Base-by-base conservation (phyloP, 2,113 vertebrate genomes). In the Neoarius graeffei region DNA sequence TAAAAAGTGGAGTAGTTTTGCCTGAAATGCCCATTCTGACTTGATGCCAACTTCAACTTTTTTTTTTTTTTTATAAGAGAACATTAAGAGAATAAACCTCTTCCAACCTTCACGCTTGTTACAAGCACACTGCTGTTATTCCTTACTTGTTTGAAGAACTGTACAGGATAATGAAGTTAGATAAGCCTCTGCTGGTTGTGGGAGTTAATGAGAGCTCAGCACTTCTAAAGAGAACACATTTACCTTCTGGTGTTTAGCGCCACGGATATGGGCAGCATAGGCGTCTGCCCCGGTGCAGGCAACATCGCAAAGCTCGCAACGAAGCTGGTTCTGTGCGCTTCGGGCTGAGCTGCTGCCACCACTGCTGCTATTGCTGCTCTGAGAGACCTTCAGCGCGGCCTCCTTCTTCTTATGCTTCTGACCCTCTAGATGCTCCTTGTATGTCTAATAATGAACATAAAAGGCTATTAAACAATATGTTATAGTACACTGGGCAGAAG, bases 381-480 rank as follows among this genome's bases (percentile, higher is more conserved):
- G 98, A 20, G 97, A 98, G 76, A 97, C 97, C 94, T 99, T 99
- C 88, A 99, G 92, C 0, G 98, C 97, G 0, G 97, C 97, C 94
- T 99, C 98, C 91, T 99, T 99, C 95, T 99, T 99, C 92, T 99
- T 99, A 94, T 99, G 98, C 92, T 99, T 99, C 94, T 99, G 98
- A 69, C 98, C 98, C 93, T 99, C 98, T 88, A 99, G 95, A 93
- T 99, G 98, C 90, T 99, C 98, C 93, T 99, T 99, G 0, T 99
- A 99, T 17, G 98, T 99, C 98, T 99, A 81, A 83, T 59, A n/a
- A 74, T 1, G 13, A 42, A 86, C n/a, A 48, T 50, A 69, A 62
- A 67, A 0, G 42, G 13, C 11, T 10, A 50, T 25, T 30, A 66
- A 13, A 76, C 35, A 42, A 42, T 20, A 42, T 8, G 9, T 74